Evolutionary conservation across 2,797 vertebrate species (phyloP), one percentile per base, ranked within the genome.

Genomic region (Phoeniculus purpureus): DNA sequence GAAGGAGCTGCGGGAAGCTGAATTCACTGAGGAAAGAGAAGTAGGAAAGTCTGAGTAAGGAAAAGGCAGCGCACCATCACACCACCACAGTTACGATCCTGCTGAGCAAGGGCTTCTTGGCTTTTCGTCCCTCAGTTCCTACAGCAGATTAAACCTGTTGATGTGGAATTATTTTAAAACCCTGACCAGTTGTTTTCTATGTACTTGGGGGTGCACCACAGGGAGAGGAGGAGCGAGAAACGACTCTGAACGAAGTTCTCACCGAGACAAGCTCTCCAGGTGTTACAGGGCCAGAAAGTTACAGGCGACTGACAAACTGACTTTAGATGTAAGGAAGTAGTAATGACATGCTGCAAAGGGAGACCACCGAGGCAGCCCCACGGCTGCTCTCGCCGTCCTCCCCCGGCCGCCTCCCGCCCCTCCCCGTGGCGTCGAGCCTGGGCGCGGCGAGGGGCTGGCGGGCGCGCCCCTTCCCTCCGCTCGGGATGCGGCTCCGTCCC

Each of bases 121-220:
- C 15, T 67, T 89, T 87, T 52, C 13, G 31, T 43, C 4, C 7
- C 14, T 1, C 12, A 62, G 26, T 62, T 70, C 77, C 76, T 79
- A 22, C 4, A 76, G 7, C 8, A 47, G 45, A 23, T 2, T 74
- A 10, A 50, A 61, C 29, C 23, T 21, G 12, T 34, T 26, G 16
- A 48, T 4, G 15, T 7, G 68, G 55, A 55, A 43, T 47, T 15
- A 9, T 34, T 66, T 79, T 88, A 81, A 19, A 67, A 79, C 32
- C 45, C 12, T 17, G 16, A 31, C 45, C 50, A 27, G 29, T 29
- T 0, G 5, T 45, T 60, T 76, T 51, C 34, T 43, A 16, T 18
- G 25, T 31, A 6, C 64, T 43, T 34, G 13, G 3, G 15, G 0
- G 0, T 8, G 15, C 15, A 10, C 58, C 8, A 14, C 20, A 85